Evolutionary conservation across 2,888 invertebrate genomes (phyloP).

Genomic region (Bimastos eiseni): DNA sequence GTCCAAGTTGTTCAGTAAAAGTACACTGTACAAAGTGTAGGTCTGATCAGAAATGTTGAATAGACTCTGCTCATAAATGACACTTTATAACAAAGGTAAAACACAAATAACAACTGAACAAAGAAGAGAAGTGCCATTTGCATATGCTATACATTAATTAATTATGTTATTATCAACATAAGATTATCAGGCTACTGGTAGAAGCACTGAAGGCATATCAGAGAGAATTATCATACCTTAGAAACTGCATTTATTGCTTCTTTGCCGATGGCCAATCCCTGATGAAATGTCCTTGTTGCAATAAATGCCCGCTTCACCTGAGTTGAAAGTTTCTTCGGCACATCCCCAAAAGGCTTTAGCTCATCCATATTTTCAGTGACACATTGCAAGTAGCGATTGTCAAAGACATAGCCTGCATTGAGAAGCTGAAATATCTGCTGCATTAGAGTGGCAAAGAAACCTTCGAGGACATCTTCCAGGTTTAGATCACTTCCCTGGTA

Average conservation of each 20-base stretch:
- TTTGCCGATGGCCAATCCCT: slow-evolving; percentile 80
- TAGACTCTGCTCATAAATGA: not conserved
- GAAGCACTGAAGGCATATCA: not conserved
- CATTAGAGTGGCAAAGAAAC: slow-evolving; percentile 88
- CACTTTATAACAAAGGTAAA: not conserved
- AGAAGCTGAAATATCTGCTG: slow-evolving; percentile 88
- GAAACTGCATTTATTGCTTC: slow-evolving; percentile 66
- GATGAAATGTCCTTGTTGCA: slow-evolving; percentile 89
- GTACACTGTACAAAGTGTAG: not conserved
- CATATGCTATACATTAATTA: too few species aligned
- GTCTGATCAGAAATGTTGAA: not conserved
- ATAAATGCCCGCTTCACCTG: slow-evolving; percentile 91
- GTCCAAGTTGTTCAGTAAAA: not conserved
- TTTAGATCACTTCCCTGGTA: slow-evolving; percentile 74
- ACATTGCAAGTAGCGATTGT: slow-evolving; percentile 79
- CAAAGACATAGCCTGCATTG: slow-evolving; percentile 87
- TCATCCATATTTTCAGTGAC: slow-evolving; percentile 89
- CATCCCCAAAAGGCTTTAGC: slow-evolving; percentile 91
- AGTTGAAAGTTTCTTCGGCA: slow-evolving; percentile 84
- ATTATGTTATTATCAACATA: not conserved
- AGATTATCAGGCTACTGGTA: not conserved
- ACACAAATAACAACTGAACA: not conserved
- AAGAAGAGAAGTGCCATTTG: too few species aligned
- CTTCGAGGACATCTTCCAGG: slow-evolving; percentile 83
- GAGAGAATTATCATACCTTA: not conserved